Evolutionary conservation across 2,113 vertebrate species (phyloP).

Genomic region (Mesoclemmys tuberculata): DNA sequence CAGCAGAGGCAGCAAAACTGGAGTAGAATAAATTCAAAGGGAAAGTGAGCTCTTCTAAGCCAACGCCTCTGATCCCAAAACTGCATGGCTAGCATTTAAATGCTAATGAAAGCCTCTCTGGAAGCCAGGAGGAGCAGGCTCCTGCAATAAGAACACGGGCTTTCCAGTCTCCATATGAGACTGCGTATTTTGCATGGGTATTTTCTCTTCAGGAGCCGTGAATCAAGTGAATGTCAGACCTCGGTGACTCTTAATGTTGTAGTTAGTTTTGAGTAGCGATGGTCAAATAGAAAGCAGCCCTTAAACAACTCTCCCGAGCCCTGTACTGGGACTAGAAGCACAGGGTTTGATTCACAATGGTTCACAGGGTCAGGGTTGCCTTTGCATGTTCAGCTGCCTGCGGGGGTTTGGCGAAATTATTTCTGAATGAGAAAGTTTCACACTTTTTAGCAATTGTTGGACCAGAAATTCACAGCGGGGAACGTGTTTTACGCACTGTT

Average conservation of each 20-base stretch:
- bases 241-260: conserved; percentile 42
- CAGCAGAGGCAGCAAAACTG: neutral
- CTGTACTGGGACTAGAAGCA: neutral
- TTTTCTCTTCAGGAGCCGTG: neutral
- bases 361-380: neutral
- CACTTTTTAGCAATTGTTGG: neutral
- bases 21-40: neutral
- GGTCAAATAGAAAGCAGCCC: neutral
- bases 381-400: conserved; percentile 16
- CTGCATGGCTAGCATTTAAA: neutral
- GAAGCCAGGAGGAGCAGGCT: neutral
- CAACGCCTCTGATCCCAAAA: neutral
- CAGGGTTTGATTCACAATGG: neutral
- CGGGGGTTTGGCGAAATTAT: neutral
- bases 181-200: fast-evolving
- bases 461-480: neutral
- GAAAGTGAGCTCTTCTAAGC: neutral
- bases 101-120: neutral
- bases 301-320: neutral
- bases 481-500: neutral
- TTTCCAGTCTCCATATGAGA: neutral
- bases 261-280: conserved; percentile 13
- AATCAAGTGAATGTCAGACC: neutral
- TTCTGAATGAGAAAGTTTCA: neutral
- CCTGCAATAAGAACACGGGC: neutral